A percentile compares a stretch with the other conserved stretches of the same genome.
Conservation (phyloP, 2,888 invertebrate genomes). For the Notodonta ziczac region DNA sequence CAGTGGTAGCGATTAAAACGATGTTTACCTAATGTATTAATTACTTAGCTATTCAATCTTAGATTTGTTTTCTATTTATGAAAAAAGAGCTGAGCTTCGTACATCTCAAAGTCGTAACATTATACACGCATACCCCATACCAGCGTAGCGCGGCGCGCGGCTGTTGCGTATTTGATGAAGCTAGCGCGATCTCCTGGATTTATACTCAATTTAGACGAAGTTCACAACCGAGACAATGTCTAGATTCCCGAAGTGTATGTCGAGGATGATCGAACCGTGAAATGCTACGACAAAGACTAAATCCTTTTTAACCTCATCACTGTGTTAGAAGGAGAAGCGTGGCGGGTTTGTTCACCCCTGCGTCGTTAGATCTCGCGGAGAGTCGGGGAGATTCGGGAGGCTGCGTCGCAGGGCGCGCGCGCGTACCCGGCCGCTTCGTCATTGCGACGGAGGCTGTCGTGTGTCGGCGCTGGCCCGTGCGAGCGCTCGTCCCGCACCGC, state of each 20-base stretch:
- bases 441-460: slow-evolving; percentile 84
- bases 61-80: no score
- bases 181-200: slow-evolving; percentile 23
- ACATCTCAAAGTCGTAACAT: background rate
- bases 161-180: slow-evolving; percentile 14
- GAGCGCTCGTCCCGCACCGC: slow-evolving; percentile 71
- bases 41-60: no score
- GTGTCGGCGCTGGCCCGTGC: slow-evolving; percentile 80
- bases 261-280: slow-evolving; percentile 70
- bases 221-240: slow-evolving; percentile 44
- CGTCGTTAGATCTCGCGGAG: slow-evolving; percentile 68
- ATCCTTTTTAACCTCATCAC: slow-evolving; percentile 81
- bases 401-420: slow-evolving; percentile 80
- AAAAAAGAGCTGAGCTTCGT: slow-evolving; percentile 3
- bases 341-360: slow-evolving; percentile 81
- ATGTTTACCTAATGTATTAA: no score
- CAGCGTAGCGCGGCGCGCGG: slow-evolving; percentile 3
- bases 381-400: slow-evolving; percentile 75
- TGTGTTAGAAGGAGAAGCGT: slow-evolving; percentile 80
- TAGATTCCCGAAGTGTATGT: slow-evolving; percentile 55
- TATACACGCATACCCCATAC: slow-evolving; percentile 8
- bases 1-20: no score
- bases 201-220: slow-evolving; percentile 36
- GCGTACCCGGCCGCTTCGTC: slow-evolving; percentile 83
- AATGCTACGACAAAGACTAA: slow-evolving; percentile 77